Evolutionary conservation across 2,113 vertebrate species (phyloP).

Genomic region (Opisthocomus hoazin): DNA sequence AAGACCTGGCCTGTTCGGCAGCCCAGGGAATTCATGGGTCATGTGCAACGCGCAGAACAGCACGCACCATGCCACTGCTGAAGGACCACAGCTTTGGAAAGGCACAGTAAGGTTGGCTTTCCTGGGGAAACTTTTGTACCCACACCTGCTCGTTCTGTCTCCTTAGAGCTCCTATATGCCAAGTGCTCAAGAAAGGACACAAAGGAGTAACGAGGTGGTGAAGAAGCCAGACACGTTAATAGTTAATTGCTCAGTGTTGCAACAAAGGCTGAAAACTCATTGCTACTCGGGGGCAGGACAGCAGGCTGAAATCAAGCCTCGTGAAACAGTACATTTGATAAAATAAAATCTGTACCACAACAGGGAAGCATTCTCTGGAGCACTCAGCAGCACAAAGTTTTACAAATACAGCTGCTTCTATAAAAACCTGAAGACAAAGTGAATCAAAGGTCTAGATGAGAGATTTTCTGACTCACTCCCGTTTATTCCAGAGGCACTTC

Average conservation of each 20-base stretch:
- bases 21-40: neutral
- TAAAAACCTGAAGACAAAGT: neutral
- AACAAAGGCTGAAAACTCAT: neutral
- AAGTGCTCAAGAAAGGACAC: neutral
- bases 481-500: neutral
- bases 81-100: neutral
- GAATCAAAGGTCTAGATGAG: neutral
- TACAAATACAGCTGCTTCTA: neutral
- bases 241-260: neutral
- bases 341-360: neutral
- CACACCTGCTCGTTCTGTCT: neutral
- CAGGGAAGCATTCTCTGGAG: neutral
- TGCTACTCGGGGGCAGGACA: neutral
- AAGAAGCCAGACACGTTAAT: neutral
- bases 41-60: accelerated
- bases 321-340: neutral
- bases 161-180: neutral
- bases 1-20: neutral
- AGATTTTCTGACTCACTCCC: neutral
- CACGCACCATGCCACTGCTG: accelerated
- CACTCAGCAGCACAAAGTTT: neutral
- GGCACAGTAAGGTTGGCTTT: neutral
- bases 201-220: accelerated
- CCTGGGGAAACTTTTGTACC: neutral
- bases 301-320: neutral